Evolutionary conservation across 2,888 invertebrate species (phyloP).

Genomic region (Leptopilina myrica): DNA sequence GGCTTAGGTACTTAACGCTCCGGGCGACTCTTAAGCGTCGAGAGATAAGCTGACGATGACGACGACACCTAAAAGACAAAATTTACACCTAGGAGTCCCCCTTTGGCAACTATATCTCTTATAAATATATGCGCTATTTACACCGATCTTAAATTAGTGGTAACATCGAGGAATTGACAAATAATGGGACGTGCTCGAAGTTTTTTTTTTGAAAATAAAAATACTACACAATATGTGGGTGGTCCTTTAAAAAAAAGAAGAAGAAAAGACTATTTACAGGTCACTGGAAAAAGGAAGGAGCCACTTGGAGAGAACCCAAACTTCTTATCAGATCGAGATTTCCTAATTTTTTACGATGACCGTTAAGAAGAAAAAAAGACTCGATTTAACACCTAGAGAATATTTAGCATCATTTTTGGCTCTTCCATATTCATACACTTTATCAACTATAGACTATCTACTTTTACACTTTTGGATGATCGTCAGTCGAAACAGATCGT

Average conservation of each 20-base stretch:
- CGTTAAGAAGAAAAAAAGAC: constrained; percentile 49
- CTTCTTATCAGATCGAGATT: constrained; percentile 69
- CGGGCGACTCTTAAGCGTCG: constrained; percentile 43
- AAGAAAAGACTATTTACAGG: constrained; percentile 63
- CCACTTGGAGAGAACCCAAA: constrained; percentile 24
- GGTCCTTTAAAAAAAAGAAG: constrained; percentile 61
- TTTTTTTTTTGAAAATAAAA: constrained; percentile 29
- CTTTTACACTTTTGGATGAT: constrained; percentile 29
- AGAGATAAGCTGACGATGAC: constrained; percentile 50
- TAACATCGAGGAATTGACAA: constrained; percentile 55
- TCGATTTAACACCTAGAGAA: constrained; percentile 61
- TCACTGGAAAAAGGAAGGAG: constrained; percentile 62
- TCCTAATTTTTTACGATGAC: constrained; percentile 64
- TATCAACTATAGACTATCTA: constrained; percentile 33
- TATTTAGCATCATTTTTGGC: constrained; percentile 30
- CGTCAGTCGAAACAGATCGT: constrained; percentile 33
- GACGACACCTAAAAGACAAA: constrained; percentile 50
- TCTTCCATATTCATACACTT: constrained; percentile 28
- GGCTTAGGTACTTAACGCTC: constrained; percentile 51
- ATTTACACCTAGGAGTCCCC: constrained; percentile 48
- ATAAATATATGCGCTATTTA: constrained; percentile 42
- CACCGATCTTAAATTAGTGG: constrained; percentile 60
- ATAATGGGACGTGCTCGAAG: constrained; percentile 26
- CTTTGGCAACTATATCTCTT: constrained; percentile 44
- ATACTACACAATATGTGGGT: constrained; percentile 64